Conservation (phyloP, 2,888 invertebrate genomes). For the Agriopis leucophaearia region DNA sequence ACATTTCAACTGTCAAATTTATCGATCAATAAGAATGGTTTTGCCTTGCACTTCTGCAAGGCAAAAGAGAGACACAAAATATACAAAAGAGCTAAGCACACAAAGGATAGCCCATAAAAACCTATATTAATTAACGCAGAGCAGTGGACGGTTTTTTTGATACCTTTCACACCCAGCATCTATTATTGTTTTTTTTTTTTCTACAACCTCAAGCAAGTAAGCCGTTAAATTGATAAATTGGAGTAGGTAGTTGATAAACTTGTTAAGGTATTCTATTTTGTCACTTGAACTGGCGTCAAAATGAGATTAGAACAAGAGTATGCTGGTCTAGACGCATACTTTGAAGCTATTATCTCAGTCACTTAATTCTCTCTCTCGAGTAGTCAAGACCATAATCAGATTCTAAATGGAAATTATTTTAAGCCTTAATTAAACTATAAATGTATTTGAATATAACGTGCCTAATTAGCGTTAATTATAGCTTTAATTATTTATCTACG, state of each 20-base stretch:
- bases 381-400: constrained; percentile 32
- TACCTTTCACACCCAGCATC: too few species aligned
- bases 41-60: too few species aligned
- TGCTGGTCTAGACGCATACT: constrained; percentile 74
- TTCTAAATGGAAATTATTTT: constrained; percentile 29
- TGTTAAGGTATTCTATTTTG: constrained; percentile 2
- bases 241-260: neutral
- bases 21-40: too few species aligned
- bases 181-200: too few species aligned
- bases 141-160: too few species aligned
- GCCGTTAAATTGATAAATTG: neutral
- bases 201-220: too few species aligned
- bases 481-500: neutral
- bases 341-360: constrained; percentile 58
- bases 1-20: too few species aligned
- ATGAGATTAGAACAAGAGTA: constrained; percentile 60
- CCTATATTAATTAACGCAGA: too few species aligned
- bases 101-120: too few species aligned
- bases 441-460: constrained; percentile 26
- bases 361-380: constrained; percentile 56
- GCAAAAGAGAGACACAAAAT: too few species aligned
- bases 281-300: constrained; percentile 18
- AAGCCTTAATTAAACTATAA: constrained; percentile 27
- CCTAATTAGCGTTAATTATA: constrained; percentile 20
- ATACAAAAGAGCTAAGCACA: too few species aligned